Conservation (phyloP, 2,888 invertebrate species). For the Leptinotarsa haldemani region DNA sequence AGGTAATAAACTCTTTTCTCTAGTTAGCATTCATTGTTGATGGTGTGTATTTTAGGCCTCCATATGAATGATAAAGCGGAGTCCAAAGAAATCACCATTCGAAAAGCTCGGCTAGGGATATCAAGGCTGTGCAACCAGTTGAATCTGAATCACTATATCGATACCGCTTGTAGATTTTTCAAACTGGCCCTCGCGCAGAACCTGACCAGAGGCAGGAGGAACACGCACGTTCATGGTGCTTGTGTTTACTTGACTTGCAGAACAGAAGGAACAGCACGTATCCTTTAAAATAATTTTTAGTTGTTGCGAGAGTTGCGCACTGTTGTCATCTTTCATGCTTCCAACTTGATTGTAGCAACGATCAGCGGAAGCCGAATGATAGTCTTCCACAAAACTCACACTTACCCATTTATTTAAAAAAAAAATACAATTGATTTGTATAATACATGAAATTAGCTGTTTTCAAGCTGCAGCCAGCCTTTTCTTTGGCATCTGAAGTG, state of each 20-base stretch:
- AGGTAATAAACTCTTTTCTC: conserved; percentile 67
- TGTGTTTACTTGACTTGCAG: conserved; percentile 98
- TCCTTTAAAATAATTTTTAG: conserved; percentile 43
- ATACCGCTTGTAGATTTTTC: conserved; percentile 93
- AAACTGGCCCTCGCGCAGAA: conserved; percentile 88
- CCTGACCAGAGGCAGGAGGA: conserved; percentile 90
- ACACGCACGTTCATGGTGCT: conserved; percentile 92
- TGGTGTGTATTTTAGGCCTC: conserved; percentile 69
- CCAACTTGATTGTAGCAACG: too few relatives aligned
- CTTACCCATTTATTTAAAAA: too few relatives aligned
- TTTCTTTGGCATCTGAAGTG: too few relatives aligned
- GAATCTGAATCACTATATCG: conserved; percentile 89
- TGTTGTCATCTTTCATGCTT: too few relatives aligned
- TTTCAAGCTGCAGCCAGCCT: too few relatives aligned
- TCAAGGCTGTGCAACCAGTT: conserved; percentile 88
- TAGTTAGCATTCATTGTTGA: conserved; percentile 21
- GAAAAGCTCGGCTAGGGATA: conserved; percentile 89
- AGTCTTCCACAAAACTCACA: too few relatives aligned
- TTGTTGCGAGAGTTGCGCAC: too few relatives aligned
- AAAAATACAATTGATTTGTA: too few relatives aligned
- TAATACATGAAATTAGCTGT: too few relatives aligned
- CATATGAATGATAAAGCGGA: conserved; percentile 86
- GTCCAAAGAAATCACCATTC: conserved; percentile 91
- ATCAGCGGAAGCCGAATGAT: too few relatives aligned
- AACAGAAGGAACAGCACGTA: conserved; percentile 94